A percentile compares a stretch with the other conserved stretches of the same genome.
phyloP scores from a whole-genome alignment of 2,113 vertebrate genomes.

The Cettia cetti region DNA sequence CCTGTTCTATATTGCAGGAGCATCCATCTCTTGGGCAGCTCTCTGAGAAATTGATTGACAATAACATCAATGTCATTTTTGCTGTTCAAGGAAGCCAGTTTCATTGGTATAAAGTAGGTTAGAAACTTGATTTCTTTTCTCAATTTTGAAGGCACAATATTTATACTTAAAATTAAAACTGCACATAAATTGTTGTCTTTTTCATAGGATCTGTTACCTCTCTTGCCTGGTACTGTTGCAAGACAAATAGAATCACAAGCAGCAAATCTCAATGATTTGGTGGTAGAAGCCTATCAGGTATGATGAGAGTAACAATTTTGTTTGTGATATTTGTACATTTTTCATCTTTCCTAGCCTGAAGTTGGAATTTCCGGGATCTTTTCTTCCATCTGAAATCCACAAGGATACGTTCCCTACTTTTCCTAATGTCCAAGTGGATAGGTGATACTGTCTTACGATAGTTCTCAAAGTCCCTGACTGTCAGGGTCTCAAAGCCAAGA shows the following conservation, averaged over 20 bases:
- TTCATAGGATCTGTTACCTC: constrained; percentile 81
- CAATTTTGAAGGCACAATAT: neutral
- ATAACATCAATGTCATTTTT: constrained; percentile 92
- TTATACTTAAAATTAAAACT: neutral
- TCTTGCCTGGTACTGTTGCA: constrained; percentile 89
- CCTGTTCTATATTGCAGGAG: constrained; percentile 77
- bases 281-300: constrained; percentile 94
- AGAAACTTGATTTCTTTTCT: constrained; percentile 6
- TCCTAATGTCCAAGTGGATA: neutral
- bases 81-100: constrained; percentile 91
- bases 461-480: neutral
- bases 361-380: neutral
- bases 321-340: neutral
- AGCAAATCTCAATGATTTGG: constrained; percentile 92
- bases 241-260: constrained; percentile 89
- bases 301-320: neutral
- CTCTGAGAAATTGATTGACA: constrained; percentile 91
- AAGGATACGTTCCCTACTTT: neutral
- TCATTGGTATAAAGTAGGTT: constrained; percentile 96
- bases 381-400: neutral
- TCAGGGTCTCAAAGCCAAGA: neutral
- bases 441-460: neutral
- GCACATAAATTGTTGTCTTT: neutral
- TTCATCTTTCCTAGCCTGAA: neutral
- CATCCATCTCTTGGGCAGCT: constrained; percentile 92